Conservation (phyloP, 2,888 invertebrate species). For the Drosophila tanythrix region DNA sequence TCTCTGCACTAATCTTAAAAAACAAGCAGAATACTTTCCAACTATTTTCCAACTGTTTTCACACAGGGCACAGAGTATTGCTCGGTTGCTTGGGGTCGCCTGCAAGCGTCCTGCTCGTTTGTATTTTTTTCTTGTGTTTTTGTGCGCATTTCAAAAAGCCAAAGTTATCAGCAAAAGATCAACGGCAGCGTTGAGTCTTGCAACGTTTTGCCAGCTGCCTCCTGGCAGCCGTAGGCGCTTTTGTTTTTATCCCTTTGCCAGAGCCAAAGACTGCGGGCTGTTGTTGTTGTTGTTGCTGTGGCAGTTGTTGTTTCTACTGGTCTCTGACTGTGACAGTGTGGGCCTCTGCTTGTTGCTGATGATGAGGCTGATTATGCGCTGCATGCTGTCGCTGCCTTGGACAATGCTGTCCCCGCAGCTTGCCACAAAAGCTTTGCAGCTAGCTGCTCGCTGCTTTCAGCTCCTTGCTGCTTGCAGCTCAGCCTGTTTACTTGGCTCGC, state of each 20-base stretch:
- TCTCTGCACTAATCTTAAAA: not conserved
- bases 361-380: conserved; percentile 14
- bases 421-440: conserved; percentile 47
- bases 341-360: conserved; percentile 43
- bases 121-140: conserved; percentile 12
- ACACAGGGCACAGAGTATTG: not conserved
- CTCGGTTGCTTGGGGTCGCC: not conserved
- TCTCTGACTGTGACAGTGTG: conserved; percentile 54
- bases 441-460: conserved; percentile 22
- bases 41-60: not conserved
- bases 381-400: conserved; percentile 53
- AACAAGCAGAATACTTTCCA: not conserved
- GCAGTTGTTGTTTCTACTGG: conserved; percentile 34
- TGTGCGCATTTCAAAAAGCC: conserved; percentile 61
- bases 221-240: conserved; percentile 67
- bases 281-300: conserved; percentile 14
- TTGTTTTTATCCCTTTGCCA: conserved; percentile 60
- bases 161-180: conserved; percentile 82
- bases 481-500: conserved; percentile 53
- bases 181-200: conserved; percentile 54
- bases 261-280: conserved; percentile 59
- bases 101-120: not conserved
- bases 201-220: conserved; percentile 19
- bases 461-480: conserved; percentile 14
- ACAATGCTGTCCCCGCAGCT: conserved; percentile 46